phyloP scores from a whole-genome alignment of 2,113 vertebrate species.

The Bubo blakistoni region DNA sequence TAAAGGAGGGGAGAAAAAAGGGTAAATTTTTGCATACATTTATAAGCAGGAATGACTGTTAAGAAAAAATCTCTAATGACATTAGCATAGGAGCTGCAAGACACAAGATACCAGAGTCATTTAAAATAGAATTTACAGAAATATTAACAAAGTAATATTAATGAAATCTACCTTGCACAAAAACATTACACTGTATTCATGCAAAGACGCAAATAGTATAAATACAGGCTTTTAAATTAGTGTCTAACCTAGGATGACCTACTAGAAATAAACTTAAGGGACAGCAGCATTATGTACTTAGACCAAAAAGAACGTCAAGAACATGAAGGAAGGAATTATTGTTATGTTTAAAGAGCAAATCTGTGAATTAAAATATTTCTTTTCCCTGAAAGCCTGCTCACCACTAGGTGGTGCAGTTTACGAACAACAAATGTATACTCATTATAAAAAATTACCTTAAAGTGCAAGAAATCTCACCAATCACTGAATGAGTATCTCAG shows the following conservation, averaged over 20 bases:
- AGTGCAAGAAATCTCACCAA: background rate
- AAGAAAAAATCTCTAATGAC: background rate
- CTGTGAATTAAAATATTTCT: background rate
- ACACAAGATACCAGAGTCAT: background rate
- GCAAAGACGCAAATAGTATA: background rate
- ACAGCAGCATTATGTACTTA: background rate
- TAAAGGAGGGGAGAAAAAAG: background rate
- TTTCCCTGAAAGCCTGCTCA: background rate
- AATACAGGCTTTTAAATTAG: background rate
- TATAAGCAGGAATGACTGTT: background rate
- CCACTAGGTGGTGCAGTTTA: conserved; percentile 35
- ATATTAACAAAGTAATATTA: background rate
- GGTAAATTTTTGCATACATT: background rate
- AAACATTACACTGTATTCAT: background rate
- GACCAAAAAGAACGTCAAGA: background rate
- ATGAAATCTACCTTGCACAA: background rate
- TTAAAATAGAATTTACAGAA: background rate
- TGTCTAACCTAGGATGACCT: background rate
- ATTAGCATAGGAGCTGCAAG: background rate
- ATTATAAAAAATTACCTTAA: background rate
- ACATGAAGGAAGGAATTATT: background rate
- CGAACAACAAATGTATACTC: background rate
- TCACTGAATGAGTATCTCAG: background rate
- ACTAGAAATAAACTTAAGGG: background rate
- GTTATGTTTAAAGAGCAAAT: background rate